Percentiles rank a stretch among this genome's conserved stretches.
phyloP scores from a whole-genome alignment of 2,888 invertebrate species.

The Ommatoiulus sabulosus region DNA sequence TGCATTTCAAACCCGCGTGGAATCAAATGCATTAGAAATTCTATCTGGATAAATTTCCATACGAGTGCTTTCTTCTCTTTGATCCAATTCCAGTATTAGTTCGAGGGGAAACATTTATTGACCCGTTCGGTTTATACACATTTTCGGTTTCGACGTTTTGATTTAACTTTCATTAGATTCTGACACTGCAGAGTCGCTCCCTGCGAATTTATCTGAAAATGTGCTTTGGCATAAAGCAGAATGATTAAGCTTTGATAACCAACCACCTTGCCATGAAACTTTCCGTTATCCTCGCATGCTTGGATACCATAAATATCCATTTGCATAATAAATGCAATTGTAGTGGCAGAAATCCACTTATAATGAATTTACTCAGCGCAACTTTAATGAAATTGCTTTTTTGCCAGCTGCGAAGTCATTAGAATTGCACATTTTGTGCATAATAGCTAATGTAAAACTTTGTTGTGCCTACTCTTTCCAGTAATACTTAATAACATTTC shows the following conservation, averaged over 20 bases:
- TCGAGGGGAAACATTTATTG: background rate
- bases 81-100: background rate
- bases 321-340: constrained; percentile 37
- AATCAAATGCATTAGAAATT: background rate
- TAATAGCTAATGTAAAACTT: background rate
- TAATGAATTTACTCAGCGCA: background rate
- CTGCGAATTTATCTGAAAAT: background rate
- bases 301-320: constrained; percentile 14
- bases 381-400: background rate
- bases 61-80: background rate
- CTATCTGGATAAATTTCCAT: background rate
- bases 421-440: background rate
- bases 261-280: background rate
- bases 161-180: constrained; percentile 24
- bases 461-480: background rate
- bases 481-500: background rate
- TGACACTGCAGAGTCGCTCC: background rate
- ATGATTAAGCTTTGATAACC: constrained; percentile 34
- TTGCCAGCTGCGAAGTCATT: background rate
- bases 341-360: constrained; percentile 34
- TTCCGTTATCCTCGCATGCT: constrained; percentile 21
- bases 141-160: background rate
- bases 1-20: background rate
- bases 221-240: background rate
- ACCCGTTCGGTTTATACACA: background rate